phyloP scores from a whole-genome alignment of 2,797 vertebrate species.

The Parotocinclus haroldoi region DNA sequence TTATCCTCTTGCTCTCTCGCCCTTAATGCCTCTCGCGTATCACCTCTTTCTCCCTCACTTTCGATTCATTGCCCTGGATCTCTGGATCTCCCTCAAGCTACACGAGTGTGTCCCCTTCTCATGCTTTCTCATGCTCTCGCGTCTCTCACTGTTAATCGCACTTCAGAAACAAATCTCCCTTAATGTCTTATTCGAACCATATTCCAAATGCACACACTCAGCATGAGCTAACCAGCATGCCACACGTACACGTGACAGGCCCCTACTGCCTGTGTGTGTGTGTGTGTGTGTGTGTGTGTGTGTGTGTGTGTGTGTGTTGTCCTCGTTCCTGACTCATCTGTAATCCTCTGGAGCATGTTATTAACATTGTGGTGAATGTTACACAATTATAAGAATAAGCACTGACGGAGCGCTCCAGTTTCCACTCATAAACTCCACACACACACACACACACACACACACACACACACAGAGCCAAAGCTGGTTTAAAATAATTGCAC shows the following conservation, averaged over 20 bases:
- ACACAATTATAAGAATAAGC: conserved; percentile 40
- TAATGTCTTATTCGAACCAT: too few relatives aligned
- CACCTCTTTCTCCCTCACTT: too few relatives aligned
- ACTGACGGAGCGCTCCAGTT: conserved; percentile 45
- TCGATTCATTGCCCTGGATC: too few relatives aligned
- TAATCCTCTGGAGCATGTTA: not conserved
- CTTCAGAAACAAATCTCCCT: too few relatives aligned
- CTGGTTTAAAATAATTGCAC: too few relatives aligned
- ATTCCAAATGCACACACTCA: not conserved
- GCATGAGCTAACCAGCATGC: not conserved
- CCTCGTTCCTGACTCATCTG: not conserved
- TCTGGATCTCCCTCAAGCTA: too few relatives aligned
- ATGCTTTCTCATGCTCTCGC: too few relatives aligned
- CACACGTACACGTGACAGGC: not conserved
- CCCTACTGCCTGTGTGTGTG: not conserved
- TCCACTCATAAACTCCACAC: conserved; percentile 53
- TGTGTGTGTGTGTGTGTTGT: not conserved
- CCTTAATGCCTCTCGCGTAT: too few relatives aligned
- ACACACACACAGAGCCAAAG: conserved; percentile 22
- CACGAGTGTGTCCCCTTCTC: too few relatives aligned
- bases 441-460: conserved; percentile 10
- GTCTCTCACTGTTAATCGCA: too few relatives aligned
- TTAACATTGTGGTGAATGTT: conserved; percentile 33
- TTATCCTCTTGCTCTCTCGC: too few relatives aligned
- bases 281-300: not conserved